These are phyloP conservation scores for Nymphalis c-album DNA, from an alignment of 2,888 invertebrate species.

Conservation along the genomic window DNA sequence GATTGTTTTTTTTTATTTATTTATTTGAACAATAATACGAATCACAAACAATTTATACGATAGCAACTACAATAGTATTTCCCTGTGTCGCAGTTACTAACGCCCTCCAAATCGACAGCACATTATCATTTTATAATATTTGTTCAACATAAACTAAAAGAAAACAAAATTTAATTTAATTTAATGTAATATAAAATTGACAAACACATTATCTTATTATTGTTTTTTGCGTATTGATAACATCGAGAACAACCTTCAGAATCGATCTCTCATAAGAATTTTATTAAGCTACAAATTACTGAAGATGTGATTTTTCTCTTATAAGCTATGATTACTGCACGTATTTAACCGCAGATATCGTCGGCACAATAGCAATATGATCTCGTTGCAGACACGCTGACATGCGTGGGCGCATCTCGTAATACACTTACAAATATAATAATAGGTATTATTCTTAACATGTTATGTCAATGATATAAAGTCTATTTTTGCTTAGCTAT, in stretches of 20 bases:
- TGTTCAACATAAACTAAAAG: no score
- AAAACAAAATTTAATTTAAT: no score
- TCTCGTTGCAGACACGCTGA: constrained; percentile 65
- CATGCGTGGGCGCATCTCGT: constrained; percentile 65
- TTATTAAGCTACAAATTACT: constrained; percentile 11
- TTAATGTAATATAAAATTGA: no score
- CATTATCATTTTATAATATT: no score
- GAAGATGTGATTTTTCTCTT: constrained; percentile 19
- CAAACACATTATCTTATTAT: no score
- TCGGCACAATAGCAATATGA: constrained; percentile 51
- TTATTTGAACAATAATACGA: no score
- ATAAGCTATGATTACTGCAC: constrained; percentile 17
- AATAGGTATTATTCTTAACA: not conserved
- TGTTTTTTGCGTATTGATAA: no score
- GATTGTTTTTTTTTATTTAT: no score
- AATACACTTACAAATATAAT: constrained; percentile 21
- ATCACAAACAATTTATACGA: no score
- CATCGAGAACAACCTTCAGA: not conserved
- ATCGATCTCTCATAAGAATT: not conserved
- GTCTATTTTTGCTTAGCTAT: constrained; percentile 8
- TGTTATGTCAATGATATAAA: not conserved
- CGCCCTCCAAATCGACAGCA: no score
- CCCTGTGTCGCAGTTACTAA: no score
- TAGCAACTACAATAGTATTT: no score
- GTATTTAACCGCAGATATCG: constrained; percentile 40